These are phyloP conservation scores for Drosophila sechellia DNA, from an alignment of 1,140 invertebrate species.

Conservation along the genomic window DNA sequence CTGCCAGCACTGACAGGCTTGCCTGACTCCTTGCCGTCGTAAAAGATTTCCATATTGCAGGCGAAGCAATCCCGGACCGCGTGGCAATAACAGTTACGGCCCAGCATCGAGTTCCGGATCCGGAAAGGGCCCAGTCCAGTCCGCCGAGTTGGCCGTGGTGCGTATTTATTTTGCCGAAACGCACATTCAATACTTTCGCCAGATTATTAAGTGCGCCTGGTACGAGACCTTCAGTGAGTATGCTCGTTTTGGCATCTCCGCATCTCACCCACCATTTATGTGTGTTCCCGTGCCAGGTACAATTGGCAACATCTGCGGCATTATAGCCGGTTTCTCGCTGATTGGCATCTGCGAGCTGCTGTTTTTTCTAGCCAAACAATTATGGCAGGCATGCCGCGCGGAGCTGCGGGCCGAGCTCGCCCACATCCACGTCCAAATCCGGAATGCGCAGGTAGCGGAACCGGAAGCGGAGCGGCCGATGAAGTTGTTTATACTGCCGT, in stretches of 20 bases:
- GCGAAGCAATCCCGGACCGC: constrained; percentile 38
- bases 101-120: constrained; percentile 26
- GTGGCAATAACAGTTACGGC: constrained; percentile 42
- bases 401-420: constrained; percentile 54
- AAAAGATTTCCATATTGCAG: constrained; percentile 71
- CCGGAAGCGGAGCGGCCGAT: constrained; percentile 36
- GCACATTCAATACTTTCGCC: constrained; percentile 80
- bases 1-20: constrained; percentile 14
- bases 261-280: constrained; percentile 24
- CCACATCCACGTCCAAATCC: constrained; percentile 27
- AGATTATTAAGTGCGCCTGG: constrained; percentile 80
- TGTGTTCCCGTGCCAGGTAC: constrained; percentile 60
- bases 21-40: constrained; percentile 33
- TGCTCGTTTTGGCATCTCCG: constrained; percentile 20
- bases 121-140: constrained; percentile 2
- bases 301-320: constrained; percentile 82
- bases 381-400: constrained; percentile 70
- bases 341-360: constrained; percentile 80
- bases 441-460: constrained; percentile 42
- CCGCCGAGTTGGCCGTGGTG: constrained; percentile 55
- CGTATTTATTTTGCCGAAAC: constrained; percentile 80
- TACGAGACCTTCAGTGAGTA: constrained; percentile 77
- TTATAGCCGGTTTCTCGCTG: constrained; percentile 82
- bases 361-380: constrained; percentile 80
- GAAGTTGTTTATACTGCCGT: constrained; percentile 59